Conservation (phyloP, 2,113 vertebrate species). For the Tetrao urogallus region DNA sequence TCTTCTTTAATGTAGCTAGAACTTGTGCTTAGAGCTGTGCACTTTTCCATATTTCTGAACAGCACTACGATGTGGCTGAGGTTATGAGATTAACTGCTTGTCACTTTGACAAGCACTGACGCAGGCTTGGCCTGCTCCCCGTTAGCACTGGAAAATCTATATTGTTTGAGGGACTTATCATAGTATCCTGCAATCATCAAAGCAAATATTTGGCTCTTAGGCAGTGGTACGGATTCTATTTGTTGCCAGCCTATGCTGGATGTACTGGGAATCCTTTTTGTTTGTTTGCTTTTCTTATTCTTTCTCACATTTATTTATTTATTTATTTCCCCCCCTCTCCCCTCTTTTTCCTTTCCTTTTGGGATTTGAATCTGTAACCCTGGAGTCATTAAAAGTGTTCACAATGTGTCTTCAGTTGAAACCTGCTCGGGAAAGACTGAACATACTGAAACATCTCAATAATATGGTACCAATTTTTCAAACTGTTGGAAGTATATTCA, state of each 20-base stretch:
- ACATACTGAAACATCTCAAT: not conserved
- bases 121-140: accelerated
- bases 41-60: not conserved
- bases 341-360: not conserved
- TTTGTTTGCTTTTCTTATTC: not conserved
- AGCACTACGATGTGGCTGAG: not conserved
- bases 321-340: not conserved
- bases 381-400: not conserved
- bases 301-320: not conserved
- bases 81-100: not conserved
- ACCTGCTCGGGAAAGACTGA: not conserved
- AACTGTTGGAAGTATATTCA: not conserved
- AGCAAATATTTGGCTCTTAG: not conserved
- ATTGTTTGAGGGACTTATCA: not conserved
- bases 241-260: not conserved
- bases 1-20: not conserved
- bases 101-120: not conserved
- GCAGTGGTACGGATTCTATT: not conserved
- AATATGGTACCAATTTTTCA: not conserved
- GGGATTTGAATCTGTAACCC: not conserved
- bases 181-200: not conserved
- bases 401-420: not conserved
- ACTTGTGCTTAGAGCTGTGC: not conserved
- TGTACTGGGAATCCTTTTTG: not conserved
- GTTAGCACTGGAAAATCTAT: not conserved